Base-by-base conservation (phyloP, 2,888 invertebrate genomes). In the Lymantria dispar region DNA sequence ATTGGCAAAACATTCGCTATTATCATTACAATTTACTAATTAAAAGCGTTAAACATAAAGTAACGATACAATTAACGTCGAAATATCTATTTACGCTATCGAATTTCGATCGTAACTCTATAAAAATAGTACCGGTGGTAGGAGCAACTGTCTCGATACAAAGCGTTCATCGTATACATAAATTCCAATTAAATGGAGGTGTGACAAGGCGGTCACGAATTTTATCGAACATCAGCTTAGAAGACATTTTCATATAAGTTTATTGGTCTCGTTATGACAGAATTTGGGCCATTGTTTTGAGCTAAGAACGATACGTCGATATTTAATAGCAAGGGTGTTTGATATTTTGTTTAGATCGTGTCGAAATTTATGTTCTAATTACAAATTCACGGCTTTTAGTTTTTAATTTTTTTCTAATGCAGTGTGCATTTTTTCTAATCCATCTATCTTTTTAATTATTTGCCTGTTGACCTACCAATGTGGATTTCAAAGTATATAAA, bases 131-230 rank as follows among this genome's bases (percentile, higher is more conserved):
- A 48, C 39, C 46, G 9, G 43, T 46, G 51, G 68, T 66, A 63
- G 67, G 64, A 62, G 64, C 45, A 50, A 46, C 45, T 50, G 56
- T 55, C 50, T 65, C 52, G 58, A 65, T 60, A 65, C 67, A 66
- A 76, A 76, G 72, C 72, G 73, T 74, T 67, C 71, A 70, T 68
- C 72, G 76, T 72, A 78, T 72, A 83, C 85, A 89, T 88, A 88
- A 89, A 89, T 89, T 87, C 78, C 84, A 87, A 88, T 88, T 88
- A 88, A 83, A 77, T 53, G 60, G 69, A 83, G 81, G 82, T 83
- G 83, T 83, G 80, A 83, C 76, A 77, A 76, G 62, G 74, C 72
- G 73, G 74, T 76, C 81, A 76, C 73, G 65, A 74, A 70, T 69
- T 73, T 79, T 83, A 83, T 81, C 83, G 72, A 65, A 53, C 68